Evolutionary conservation across 2,797 vertebrate species (phyloP).

Genomic region (Peromyscus attwateri): DNA sequence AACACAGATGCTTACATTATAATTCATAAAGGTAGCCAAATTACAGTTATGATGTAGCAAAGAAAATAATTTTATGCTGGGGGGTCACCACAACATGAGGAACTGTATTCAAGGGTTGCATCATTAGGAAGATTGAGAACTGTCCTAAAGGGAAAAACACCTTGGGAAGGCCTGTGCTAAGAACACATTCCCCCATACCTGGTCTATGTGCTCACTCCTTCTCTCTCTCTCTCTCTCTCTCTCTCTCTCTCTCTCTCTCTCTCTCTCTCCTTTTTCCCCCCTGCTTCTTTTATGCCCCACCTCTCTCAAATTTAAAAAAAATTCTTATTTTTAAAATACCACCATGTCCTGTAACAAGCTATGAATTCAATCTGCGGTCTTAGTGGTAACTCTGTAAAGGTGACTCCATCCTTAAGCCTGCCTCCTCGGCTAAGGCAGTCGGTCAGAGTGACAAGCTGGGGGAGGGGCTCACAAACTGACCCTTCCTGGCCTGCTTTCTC

Average conservation of each 20-base stretch:
- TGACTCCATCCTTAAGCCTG: neutral
- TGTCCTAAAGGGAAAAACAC: neutral
- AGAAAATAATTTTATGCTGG: neutral
- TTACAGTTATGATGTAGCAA: neutral
- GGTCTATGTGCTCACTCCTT: accelerated
- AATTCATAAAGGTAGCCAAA: neutral
- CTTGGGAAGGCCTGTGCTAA: neutral
- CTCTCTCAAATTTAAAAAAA: neutral
- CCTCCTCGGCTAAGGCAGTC: neutral
- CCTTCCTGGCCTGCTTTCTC: neutral
- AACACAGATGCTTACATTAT: neutral
- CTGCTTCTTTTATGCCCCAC: no score
- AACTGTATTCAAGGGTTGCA: neutral
- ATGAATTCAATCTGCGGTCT: neutral
- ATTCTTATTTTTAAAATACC: neutral
- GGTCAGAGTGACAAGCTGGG: neutral
- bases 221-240: neutral
- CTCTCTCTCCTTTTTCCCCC: no score
- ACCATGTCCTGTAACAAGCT: neutral
- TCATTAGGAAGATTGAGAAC: neutral
- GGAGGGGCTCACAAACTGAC: neutral
- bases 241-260: neutral
- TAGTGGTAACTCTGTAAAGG: neutral
- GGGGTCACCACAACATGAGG: neutral
- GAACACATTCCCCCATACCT: neutral